phyloP scores from a whole-genome alignment of 2,888 invertebrate species.

The Xanthostigma xanthostigma region DNA sequence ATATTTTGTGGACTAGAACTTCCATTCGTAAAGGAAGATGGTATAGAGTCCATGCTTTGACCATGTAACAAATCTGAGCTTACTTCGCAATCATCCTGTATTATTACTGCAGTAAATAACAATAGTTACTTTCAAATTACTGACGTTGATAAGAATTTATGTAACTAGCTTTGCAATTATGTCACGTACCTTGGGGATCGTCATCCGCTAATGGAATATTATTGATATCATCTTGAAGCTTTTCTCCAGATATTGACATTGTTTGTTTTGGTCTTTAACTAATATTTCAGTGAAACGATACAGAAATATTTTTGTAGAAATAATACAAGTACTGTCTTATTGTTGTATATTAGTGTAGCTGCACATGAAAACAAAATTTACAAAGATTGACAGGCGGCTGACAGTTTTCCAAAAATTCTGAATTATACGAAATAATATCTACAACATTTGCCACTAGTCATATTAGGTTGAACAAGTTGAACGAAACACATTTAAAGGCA shows the following conservation, averaged over 20 bases:
- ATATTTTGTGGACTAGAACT: constrained; percentile 61
- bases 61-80: constrained; percentile 58
- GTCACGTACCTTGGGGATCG: constrained; percentile 62
- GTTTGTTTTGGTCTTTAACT: constrained; percentile 2
- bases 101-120: constrained; percentile 44
- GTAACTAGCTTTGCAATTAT: neutral
- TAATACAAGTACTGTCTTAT: no score
- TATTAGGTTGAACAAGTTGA: no score
- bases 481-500: no score
- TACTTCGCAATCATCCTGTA: constrained; percentile 57
- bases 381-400: no score
- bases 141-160: no score
- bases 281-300: no score
- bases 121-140: neutral
- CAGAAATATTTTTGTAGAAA: no score
- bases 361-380: no score
- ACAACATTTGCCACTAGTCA: no score
- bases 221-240: constrained; percentile 60
- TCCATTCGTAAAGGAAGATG: constrained; percentile 75
- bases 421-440: no score
- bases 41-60: constrained; percentile 80
- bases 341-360: no score
- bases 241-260: constrained; percentile 33
- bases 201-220: constrained; percentile 85
- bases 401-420: no score